A percentile compares a stretch with the other conserved stretches of the same genome.
Conservation (phyloP, 1,140 invertebrate genomes). For the Bactericera cockerelli region DNA sequence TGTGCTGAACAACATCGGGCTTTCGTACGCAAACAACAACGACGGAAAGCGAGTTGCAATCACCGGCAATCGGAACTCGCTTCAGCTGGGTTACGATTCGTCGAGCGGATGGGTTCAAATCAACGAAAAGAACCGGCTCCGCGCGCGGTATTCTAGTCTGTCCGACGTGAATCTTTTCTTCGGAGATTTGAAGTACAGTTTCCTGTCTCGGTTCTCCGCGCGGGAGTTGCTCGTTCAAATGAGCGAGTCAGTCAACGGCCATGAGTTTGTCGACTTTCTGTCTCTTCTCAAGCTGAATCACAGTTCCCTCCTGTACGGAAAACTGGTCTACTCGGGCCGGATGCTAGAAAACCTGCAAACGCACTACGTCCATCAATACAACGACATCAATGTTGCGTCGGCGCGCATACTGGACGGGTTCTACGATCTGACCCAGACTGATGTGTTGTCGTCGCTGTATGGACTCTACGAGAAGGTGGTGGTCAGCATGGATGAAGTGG, state of each 20-base stretch:
- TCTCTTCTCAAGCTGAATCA: not conserved
- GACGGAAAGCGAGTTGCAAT: too few relatives aligned
- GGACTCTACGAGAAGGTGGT: not conserved
- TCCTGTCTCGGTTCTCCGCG: not conserved
- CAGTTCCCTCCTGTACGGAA: not conserved
- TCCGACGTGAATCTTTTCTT: not conserved
- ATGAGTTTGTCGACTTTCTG: not conserved
- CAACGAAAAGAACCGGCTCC: not conserved
- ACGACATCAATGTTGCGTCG: not conserved
- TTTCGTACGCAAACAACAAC: too few relatives aligned
- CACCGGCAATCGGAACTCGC: too few relatives aligned
- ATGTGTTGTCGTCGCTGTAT: not conserved
- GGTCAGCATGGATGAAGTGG: not conserved
- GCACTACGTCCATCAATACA: not conserved
- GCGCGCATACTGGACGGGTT: not conserved
- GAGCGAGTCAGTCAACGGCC: not conserved
- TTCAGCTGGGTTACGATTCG: too few relatives aligned
- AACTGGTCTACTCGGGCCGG: not conserved
- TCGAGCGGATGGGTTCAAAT: not conserved
- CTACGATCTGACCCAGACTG: not conserved
- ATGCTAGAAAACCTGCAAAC: not conserved
- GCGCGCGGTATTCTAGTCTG: not conserved
- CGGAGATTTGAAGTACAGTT: not conserved
- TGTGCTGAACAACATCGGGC: too few relatives aligned
- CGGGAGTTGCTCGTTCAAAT: not conserved